Conservation (phyloP, 2,888 invertebrate genomes). For the Folsomia candida region DNA sequence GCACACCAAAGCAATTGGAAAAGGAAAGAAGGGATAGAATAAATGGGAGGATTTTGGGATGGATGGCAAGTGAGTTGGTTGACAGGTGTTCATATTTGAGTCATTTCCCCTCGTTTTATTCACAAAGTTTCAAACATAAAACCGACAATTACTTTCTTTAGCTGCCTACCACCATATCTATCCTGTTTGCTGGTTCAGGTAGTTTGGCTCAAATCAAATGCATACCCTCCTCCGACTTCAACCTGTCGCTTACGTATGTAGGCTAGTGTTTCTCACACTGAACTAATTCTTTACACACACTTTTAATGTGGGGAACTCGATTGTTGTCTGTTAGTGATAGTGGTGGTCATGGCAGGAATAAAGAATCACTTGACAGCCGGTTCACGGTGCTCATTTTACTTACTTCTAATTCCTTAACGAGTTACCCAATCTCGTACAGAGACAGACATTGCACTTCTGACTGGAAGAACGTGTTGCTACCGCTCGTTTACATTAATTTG, state of each 20-base stretch:
- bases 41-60: background rate
- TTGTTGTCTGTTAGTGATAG: background rate
- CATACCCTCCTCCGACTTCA: background rate
- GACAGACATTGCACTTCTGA: background rate
- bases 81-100: slow-evolving; percentile 8
- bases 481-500: background rate
- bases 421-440: no score
- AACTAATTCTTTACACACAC: background rate
- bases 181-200: no score
- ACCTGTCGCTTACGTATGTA: background rate
- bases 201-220: no score
- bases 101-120: background rate
- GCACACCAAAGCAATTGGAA: background rate
- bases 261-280: background rate
- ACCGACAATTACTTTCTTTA: background rate
- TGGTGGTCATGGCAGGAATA: slow-evolving; percentile 9
- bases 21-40: background rate
- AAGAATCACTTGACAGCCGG: slow-evolving; percentile 2
- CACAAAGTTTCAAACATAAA: slow-evolving; percentile 1
- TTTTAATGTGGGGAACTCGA: background rate
- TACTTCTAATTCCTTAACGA: background rate
- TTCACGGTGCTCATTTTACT: background rate
- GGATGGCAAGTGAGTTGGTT: background rate
- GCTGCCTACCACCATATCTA: no score
- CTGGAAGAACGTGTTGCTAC: background rate